Base-by-base conservation (phyloP, 2,113 vertebrate genomes). In the Pao palembangensis region DNA sequence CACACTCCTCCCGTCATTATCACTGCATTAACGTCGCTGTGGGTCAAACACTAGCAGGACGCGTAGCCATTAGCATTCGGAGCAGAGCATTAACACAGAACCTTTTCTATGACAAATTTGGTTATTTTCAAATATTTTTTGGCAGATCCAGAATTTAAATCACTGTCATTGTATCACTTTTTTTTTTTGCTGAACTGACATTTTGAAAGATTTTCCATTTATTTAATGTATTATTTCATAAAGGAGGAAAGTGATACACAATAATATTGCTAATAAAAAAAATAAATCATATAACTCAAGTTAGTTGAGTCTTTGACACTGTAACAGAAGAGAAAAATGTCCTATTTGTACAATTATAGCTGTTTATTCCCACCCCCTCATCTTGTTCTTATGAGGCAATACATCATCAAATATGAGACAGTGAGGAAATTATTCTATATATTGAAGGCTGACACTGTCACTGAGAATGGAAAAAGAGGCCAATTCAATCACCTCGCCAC, bases 331-430 rank as follows among this genome's bases (percentile, higher is more conserved):
- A 43, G 17, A 65, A 28, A 51, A 55, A 51, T 50, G 21, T 34
- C 47, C 7, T 41, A 48, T 69, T 69, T 71, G 55, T 62, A 59
- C 3, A 70, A 62, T 69, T 15, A 43, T 42, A 21, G 46, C 28
- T 55, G 48, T 42, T 55, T 51, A 17, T 49, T 53, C 6, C 42
- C 16, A 12, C 14, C 21, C 25, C 17, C 16, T 52, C 16, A 11
- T 10, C 23, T 34, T 16, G 59, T 59, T 51, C 28, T 78, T 78
- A 82, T 86, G 66, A 80, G 68, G 68, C 56, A 21, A 71, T 86
- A 52, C 61, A 81, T 80, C 83, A 78, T 60, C 1, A 11, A 11
- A 58, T 57, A 75, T 73, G 25, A 81, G 76, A 78, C 55, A 58
- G 66, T 41, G 44, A 63, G 69, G 55, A 78, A 74, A 76, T 81